These are phyloP conservation scores for Salvelinus fontinalis DNA, from an alignment of 2,113 vertebrate genomes.

Conservation along the genomic window DNA sequence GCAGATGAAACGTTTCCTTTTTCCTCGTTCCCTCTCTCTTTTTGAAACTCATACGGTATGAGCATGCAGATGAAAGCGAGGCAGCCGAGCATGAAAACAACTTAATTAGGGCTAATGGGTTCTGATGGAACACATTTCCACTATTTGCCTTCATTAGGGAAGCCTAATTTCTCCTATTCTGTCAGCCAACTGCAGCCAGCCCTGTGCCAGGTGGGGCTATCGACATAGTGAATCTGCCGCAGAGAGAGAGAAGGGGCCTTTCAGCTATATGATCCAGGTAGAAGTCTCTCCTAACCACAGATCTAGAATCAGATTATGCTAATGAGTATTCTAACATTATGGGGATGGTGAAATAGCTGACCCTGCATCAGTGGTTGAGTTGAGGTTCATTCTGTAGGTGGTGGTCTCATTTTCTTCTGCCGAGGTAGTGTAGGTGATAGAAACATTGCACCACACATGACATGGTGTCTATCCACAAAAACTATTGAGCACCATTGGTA, in stretches of 20 bases:
- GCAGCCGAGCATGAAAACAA: conserved; percentile 75
- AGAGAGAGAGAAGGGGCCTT: background rate
- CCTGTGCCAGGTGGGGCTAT: conserved; percentile 59
- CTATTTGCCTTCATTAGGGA: conserved; percentile 74
- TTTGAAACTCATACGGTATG: conserved; percentile 49
- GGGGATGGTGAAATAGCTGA: background rate
- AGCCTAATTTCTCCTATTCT: conserved; percentile 68
- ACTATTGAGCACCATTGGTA: too few species aligned
- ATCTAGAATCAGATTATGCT: background rate
- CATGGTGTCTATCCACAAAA: too few species aligned
- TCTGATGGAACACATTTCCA: conserved; percentile 77
- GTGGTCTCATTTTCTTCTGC: too few species aligned
- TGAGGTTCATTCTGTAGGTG: too few species aligned
- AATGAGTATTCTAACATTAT: background rate
- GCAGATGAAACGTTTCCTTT: background rate
- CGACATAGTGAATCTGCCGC: conserved; percentile 47
- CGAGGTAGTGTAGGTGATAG: too few species aligned
- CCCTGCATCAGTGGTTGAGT: too few species aligned
- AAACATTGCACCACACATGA: too few species aligned
- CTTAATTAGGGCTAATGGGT: conserved; percentile 78
- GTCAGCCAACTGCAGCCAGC: conserved; percentile 63
- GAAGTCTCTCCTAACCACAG: background rate
- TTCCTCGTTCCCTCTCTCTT: conserved; percentile 29
- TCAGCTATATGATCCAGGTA: background rate
- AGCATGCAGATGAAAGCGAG: conserved; percentile 67